These are phyloP conservation scores for Moxostoma hubbsi DNA, from an alignment of 2,797 vertebrate species.

Conservation along the genomic window DNA sequence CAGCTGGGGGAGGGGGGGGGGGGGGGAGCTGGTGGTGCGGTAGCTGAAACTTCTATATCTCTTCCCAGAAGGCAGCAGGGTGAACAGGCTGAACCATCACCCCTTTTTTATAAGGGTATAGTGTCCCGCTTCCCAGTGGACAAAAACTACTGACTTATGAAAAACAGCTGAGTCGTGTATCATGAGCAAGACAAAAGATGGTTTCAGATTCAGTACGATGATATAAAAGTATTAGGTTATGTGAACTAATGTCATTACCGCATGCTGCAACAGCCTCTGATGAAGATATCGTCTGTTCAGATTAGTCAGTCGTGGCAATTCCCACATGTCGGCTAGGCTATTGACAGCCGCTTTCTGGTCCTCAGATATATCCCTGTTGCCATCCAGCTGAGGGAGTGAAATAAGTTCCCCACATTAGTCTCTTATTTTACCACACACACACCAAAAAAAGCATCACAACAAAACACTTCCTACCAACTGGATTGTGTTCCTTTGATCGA, in stretches of 20 bases:
- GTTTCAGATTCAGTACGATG: background rate
- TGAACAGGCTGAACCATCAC: too few species aligned
- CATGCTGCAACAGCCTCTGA: constrained; percentile 7
- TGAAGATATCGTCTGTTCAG: constrained; percentile 6
- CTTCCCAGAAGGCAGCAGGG: too few species aligned
- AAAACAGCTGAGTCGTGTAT: too few species aligned
- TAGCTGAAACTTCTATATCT: too few species aligned
- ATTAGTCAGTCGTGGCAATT: constrained; percentile 3
- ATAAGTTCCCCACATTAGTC: constrained; percentile 8
- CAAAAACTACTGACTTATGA: too few species aligned
- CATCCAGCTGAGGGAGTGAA: background rate
- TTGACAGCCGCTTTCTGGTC: constrained; percentile 1
- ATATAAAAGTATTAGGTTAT: background rate
- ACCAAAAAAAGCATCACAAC: background rate
- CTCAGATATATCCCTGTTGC: background rate
- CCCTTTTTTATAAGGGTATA: too few species aligned
- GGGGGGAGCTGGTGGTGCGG: too few species aligned
- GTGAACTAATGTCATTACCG: background rate
- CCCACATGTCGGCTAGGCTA: background rate
- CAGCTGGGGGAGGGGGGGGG: too few species aligned
- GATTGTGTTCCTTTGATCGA: background rate
- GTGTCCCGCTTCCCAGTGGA: too few species aligned
- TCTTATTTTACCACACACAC: background rate
- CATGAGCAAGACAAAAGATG: too few species aligned
- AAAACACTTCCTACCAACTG: constrained; percentile 10